Percentiles rank a stretch among this genome's conserved stretches.
Conservation (phyloP, 2,113 vertebrate genomes). For the Motacilla tschutschensis region DNA sequence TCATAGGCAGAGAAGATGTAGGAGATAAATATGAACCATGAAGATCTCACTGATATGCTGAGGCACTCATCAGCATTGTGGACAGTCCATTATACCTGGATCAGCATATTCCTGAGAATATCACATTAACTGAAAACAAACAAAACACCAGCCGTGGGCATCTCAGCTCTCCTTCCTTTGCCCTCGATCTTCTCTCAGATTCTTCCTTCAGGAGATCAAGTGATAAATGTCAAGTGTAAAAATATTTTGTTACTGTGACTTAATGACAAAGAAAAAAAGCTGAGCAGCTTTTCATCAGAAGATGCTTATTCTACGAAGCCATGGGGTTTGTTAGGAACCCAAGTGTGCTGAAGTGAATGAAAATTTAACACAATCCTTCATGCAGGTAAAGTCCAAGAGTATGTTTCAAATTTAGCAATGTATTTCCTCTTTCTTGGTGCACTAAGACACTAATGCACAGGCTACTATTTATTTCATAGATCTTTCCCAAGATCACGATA, state of each 20-base stretch:
- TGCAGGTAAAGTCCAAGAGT: background rate
- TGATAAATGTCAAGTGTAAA: background rate
- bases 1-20: background rate
- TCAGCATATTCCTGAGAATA: background rate
- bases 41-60: background rate
- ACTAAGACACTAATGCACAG: background rate
- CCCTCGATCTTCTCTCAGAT: background rate
- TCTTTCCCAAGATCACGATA: background rate
- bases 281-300: background rate
- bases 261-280: background rate
- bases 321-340: background rate
- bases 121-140: slow-evolving; percentile 10
- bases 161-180: slow-evolving; percentile 12
- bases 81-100: background rate
- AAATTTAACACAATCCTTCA: background rate
- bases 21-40: background rate
- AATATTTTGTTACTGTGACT: background rate
- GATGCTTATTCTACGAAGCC: background rate
- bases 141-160: background rate
- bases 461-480: background rate
- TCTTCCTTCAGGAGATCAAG: background rate
- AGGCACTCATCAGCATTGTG: background rate
- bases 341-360: background rate
- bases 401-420: background rate
- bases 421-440: background rate